Conservation (phyloP, 2,888 invertebrate genomes). For the Himalopsyche kuldschensis region DNA sequence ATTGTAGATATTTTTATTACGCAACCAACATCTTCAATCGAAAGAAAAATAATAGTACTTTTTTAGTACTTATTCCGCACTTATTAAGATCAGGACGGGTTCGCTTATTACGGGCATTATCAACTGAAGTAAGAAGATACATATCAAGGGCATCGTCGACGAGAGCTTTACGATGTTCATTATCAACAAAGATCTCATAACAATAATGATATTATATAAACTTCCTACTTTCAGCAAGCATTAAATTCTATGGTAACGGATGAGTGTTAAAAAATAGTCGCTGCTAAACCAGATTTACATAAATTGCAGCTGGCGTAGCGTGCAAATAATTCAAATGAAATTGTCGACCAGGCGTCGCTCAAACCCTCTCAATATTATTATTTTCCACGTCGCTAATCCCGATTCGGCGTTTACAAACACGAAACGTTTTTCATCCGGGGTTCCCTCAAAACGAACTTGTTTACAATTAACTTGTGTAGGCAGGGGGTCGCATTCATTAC, state of each 20-base stretch:
- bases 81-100: no score
- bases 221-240: background rate
- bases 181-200: no score
- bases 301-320: background rate
- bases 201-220: no score
- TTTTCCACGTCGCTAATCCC: slow-evolving; percentile 17
- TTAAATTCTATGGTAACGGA: background rate
- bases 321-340: background rate
- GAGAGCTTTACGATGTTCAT: no score
- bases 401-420: slow-evolving; percentile 13
- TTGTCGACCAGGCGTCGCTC: background rate
- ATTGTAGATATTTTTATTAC: no score
- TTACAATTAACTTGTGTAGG: slow-evolving; percentile 7
- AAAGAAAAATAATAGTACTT: no score
- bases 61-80: no score
- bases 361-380: background rate
- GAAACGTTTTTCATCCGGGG: slow-evolving; percentile 5
- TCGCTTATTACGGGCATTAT: no score
- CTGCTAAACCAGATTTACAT: background rate
- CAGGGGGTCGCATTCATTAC: background rate
- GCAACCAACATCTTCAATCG: no score
- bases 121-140: no score
- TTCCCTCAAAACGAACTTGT: slow-evolving; percentile 12
- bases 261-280: background rate
- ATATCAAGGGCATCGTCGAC: no score